A percentile compares a stretch with the other conserved stretches of the same genome.
These are phyloP conservation scores for Microplitis mediator DNA, from an alignment of 1,140 invertebrate species.

Conservation along the genomic window DNA sequence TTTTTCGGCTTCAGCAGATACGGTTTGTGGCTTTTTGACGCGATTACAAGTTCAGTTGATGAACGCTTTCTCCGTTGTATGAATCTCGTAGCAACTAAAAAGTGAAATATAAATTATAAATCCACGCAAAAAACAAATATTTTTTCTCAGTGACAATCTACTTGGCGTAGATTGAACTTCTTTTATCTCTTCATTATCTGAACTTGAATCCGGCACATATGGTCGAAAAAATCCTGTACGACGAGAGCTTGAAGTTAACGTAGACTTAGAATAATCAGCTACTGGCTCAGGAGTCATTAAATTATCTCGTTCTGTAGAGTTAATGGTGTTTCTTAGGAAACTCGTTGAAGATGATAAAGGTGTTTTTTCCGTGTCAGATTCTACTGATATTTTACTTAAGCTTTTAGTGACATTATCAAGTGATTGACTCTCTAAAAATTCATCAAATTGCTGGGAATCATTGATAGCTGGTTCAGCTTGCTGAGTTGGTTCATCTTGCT, in stretches of 20 bases:
- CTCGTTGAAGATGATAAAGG: neutral
- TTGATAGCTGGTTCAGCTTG: too few relatives aligned
- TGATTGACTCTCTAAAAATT: neutral
- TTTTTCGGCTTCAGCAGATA: neutral
- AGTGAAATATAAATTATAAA: neutral
- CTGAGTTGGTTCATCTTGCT: too few relatives aligned
- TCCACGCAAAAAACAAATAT: neutral
- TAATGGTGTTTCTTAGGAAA: neutral
- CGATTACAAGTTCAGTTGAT: neutral
- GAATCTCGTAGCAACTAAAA: neutral
- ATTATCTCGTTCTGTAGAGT: slow-evolving; percentile 1
- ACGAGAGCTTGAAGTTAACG: neutral
- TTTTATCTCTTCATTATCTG: neutral
- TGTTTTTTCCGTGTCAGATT: neutral
- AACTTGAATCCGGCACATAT: neutral
- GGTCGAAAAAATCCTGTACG: neutral
- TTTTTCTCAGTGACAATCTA: neutral
- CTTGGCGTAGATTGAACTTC: neutral
- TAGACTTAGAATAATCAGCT: neutral
- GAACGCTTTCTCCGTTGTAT: neutral
- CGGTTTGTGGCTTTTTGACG: neutral
- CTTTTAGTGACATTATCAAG: neutral
- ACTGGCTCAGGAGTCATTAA: neutral
- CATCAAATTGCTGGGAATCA: too few relatives aligned
- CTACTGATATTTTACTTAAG: neutral